Evolutionary conservation across 2,888 invertebrate species (phyloP).

Genomic region (Sminthurinus aureus): DNA sequence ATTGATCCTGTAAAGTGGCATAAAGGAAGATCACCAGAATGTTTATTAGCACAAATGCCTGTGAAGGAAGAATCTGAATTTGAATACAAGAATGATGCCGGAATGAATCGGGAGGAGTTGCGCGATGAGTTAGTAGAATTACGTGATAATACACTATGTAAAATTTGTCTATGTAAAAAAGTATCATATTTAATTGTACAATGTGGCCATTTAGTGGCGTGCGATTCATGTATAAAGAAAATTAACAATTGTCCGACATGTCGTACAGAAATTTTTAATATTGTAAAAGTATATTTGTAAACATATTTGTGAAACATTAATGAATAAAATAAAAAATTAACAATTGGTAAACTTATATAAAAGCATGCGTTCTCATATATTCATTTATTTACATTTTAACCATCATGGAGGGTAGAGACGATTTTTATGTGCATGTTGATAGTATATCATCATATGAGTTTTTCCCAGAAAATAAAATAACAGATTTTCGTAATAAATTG

Average conservation of each 20-base stretch:
- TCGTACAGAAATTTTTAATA: not conserved
- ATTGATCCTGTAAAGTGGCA: not conserved
- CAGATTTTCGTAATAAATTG: not conserved
- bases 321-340: not conserved
- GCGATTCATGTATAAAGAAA: not conserved
- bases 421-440: not conserved
- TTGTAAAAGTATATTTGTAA: not conserved
- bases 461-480: not conserved
- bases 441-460: not conserved
- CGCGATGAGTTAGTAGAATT: not conserved
- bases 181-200: not conserved
- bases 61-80: not conserved
- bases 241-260: not conserved
- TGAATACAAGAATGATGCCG: not conserved
- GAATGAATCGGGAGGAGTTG: not conserved
- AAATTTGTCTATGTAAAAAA: not conserved
- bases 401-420: not conserved
- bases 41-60: not conserved
- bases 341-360: not conserved
- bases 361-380: not conserved
- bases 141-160: not conserved
- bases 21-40: not conserved
- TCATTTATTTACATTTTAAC: no score
- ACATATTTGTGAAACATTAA: not conserved
- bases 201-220: not conserved